Evolutionary conservation across 1,140 invertebrate species (phyloP), one percentile per base, ranked within the genome.

Genomic region (Temnothorax longispinosus): DNA sequence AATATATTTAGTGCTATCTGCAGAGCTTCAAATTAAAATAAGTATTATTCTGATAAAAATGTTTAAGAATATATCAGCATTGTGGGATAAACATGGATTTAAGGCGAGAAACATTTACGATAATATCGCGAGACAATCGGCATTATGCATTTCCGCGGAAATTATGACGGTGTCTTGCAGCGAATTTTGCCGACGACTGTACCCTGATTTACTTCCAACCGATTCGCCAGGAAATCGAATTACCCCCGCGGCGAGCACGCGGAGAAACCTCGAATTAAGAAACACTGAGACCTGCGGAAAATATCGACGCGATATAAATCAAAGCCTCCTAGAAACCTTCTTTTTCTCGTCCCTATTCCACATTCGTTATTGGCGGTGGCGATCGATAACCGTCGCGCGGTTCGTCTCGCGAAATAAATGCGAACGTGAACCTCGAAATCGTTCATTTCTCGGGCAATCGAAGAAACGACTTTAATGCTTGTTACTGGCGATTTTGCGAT

Each of bases 281-380:
- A 95, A 94, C 92, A 94, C 94, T 94, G 94, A 95, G 94, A 93
- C 85, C 88, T 93, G 93, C 94, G 94, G 92, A 95, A 94, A 95
- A 94, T 94, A 94, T 94, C 94, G 92, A 91, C 88, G 87, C 94
- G 93, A 94, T 94, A 94, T 95, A 94, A 95, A 95, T 95, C 94
- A 94, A 90, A 89, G 85, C 92, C 87, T 93, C 90, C 93, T 92
- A 88, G 89, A 91, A 93, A 90, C 92, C 92, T 94, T 94, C 91
- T 91, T 90, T 92, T 89, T 92, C 90, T 92, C 82, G 77, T 89
- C 76, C 82, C 21, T 90, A 86, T 86, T 91, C 58, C 78, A 82
- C 89, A 85, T 91, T 90, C 90, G 85, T 87, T 90, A 91, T 91
- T 71, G 64, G 47, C 27, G 47, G 38, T 54, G 50, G 13, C 56